Evolutionary conservation across 2,888 invertebrate genomes (phyloP).

Genomic region (Phalera bucephala): DNA sequence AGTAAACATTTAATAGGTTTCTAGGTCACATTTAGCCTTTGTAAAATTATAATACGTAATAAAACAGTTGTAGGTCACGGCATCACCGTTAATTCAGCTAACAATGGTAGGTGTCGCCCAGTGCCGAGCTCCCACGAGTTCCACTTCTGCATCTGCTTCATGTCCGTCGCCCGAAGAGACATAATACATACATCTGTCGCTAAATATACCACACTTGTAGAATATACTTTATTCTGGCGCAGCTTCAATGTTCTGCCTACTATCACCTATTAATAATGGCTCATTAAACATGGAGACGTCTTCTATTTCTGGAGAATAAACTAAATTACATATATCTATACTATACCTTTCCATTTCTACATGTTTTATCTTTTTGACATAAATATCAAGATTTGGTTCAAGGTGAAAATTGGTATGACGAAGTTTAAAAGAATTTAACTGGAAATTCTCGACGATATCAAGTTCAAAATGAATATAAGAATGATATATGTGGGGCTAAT

Average conservation of each 20-base stretch:
- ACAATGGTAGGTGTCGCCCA: conserved; percentile 27
- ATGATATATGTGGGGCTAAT: no score
- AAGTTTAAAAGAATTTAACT: conserved; percentile 20
- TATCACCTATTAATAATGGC: conserved; percentile 2
- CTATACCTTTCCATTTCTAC: no score
- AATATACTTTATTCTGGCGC: conserved; percentile 19
- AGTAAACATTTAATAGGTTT: no score
- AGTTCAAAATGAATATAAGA: conserved; percentile 4
- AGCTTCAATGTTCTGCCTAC: neutral
- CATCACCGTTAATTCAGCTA: conserved; percentile 21
- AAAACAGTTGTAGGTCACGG: conserved; percentile 18
- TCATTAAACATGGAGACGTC: conserved; percentile 1
- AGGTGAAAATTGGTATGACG: conserved; percentile 31
- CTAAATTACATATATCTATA: conserved; percentile 11
- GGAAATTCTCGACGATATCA: conserved; percentile 12
- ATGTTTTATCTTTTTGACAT: no score
- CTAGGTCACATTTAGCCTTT: no score
- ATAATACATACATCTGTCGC: conserved; percentile 40
- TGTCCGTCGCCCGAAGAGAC: conserved; percentile 21
- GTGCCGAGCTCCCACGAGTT: conserved; percentile 34
- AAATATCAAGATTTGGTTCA: no score
- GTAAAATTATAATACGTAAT: conserved; percentile 11
- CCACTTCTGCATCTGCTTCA: conserved; percentile 43
- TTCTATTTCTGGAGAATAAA: neutral
- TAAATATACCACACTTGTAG: conserved; percentile 23